phyloP scores from a whole-genome alignment of 2,113 vertebrate genomes.

The Cephalopholis sonnerati region DNA sequence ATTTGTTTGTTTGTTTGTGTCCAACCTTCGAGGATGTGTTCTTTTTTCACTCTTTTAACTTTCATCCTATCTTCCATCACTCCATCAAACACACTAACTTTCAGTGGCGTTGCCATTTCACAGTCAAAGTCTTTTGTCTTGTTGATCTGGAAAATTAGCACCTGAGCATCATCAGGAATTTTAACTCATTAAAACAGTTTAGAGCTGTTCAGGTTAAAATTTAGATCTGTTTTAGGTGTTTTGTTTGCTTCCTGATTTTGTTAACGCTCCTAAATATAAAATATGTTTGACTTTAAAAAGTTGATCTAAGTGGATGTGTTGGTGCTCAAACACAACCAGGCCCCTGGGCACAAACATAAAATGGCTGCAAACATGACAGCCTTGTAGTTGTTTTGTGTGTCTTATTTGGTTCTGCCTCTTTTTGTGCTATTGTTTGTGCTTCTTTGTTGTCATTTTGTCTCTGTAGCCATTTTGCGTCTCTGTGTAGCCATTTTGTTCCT shows the following conservation, averaged over 20 bases:
- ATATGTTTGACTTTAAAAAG: not conserved
- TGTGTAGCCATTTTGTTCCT: too few relatives aligned
- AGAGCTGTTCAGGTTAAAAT: too few relatives aligned
- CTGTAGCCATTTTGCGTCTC: too few relatives aligned
- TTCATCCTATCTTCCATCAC: constrained; percentile 13
- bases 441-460: too few relatives aligned
- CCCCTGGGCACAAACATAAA: not conserved
- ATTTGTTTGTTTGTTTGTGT: constrained; percentile 14
- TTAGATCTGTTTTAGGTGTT: not conserved
- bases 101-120: not conserved
- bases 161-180: not conserved
- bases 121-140: constrained; percentile 3
- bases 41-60: constrained; percentile 21
- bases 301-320: not conserved
- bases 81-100: not conserved
- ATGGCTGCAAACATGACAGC: too few relatives aligned
- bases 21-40: not conserved
- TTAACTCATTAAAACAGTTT: not conserved
- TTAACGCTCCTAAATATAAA: too few relatives aligned
- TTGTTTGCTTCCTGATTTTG: not conserved
- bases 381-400: not conserved
- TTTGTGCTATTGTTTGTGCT: too few relatives aligned
- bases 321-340: too few relatives aligned
- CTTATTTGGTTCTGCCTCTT: too few relatives aligned
- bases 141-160: not conserved